phyloP scores from a whole-genome alignment of 2,888 invertebrate genomes.

The Andrena chrysosceles region DNA sequence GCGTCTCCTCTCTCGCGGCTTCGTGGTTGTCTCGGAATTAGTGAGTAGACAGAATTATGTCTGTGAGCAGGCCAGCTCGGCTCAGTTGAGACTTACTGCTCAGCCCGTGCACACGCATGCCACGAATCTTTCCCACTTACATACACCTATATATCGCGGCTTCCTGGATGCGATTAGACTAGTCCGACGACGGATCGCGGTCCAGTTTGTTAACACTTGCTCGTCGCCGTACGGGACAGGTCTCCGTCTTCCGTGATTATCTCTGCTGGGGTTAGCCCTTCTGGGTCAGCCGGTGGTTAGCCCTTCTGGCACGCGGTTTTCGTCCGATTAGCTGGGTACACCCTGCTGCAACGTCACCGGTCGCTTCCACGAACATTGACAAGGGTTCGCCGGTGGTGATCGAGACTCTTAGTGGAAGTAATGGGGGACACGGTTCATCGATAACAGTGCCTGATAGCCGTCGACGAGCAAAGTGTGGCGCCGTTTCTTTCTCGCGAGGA shows the following conservation, averaged over 20 bases:
- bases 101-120: conserved; percentile 82
- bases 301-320: conserved; percentile 14
- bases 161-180: conserved; percentile 72
- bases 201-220: conserved; percentile 60
- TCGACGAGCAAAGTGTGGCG: conserved; percentile 22
- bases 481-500: not conserved
- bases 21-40: conserved; percentile 82
- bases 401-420: not conserved
- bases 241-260: conserved; percentile 31
- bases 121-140: conserved; percentile 70
- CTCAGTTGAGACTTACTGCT: conserved; percentile 84
- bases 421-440: conserved; percentile 42
- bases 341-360: not conserved
- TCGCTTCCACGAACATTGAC: not conserved
- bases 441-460: conserved; percentile 46
- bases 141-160: conserved; percentile 66
- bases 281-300: not conserved
- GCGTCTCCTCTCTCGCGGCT: conserved; percentile 77
- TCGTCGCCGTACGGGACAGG: conserved; percentile 34
- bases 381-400: not conserved
- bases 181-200: conserved; percentile 65
- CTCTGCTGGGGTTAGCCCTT: not conserved
- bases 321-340: conserved; percentile 10
- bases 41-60: conserved; percentile 85
- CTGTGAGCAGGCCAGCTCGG: conserved; percentile 81